A percentile compares a stretch with the other conserved stretches of the same genome.
phyloP scores from a whole-genome alignment of 2,797 vertebrate genomes.

The Oryzias dopingdopingensis region DNA sequence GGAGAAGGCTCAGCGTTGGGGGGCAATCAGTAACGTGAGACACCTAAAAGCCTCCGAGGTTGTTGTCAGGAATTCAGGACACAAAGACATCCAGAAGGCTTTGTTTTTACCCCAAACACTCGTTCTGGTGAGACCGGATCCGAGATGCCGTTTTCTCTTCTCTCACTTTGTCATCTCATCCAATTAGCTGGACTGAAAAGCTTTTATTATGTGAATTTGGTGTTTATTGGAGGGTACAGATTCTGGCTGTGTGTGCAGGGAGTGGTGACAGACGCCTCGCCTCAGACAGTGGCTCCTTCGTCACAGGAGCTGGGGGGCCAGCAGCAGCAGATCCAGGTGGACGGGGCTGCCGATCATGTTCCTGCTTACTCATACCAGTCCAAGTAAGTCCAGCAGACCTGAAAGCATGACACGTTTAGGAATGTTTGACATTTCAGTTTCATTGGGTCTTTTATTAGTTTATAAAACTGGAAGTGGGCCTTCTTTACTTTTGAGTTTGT shows the following conservation, averaged over 20 bases:
- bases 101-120: constrained; percentile 8
- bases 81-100: constrained; percentile 7
- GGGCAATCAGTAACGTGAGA: constrained; percentile 34
- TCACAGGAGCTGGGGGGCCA: constrained; percentile 93
- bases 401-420: too few relatives aligned
- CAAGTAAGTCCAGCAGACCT: constrained; percentile 80
- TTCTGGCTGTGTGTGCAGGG: constrained; percentile 75
- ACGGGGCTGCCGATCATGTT: constrained; percentile 87
- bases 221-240: too few relatives aligned
- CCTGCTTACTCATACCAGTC: constrained; percentile 95
- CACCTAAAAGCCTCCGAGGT: constrained; percentile 32
- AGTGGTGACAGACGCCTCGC: constrained; percentile 92
- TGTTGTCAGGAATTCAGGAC: constrained; percentile 40
- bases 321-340: constrained; percentile 95
- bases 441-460: too few relatives aligned
- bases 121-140: background rate
- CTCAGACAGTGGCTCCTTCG: constrained; percentile 91
- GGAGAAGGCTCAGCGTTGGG: constrained; percentile 52
- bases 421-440: too few relatives aligned
- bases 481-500: too few relatives aligned
- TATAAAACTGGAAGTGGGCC: too few relatives aligned
- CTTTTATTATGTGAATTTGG: too few relatives aligned
- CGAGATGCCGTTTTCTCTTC: background rate
- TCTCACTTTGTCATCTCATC: background rate
- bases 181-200: too few relatives aligned